These are phyloP conservation scores for Cydia splendana DNA, from an alignment of 1,140 invertebrate species.

Conservation along the genomic window DNA sequence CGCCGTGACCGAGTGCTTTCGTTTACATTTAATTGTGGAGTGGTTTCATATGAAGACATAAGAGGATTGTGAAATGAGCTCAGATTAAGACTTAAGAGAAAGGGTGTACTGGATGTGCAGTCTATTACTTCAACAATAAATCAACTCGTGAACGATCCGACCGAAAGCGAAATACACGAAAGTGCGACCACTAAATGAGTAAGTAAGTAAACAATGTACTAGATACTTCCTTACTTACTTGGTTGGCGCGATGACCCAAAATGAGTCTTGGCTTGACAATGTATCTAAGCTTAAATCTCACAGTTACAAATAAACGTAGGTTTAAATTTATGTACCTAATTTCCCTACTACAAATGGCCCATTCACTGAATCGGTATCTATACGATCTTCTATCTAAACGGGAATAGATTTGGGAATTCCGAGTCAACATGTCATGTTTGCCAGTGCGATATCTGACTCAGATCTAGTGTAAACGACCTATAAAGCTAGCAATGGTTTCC, in stretches of 20 bases:
- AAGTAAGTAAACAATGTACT: background rate
- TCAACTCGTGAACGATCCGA: background rate
- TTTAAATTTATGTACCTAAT: background rate
- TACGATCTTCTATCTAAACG: background rate
- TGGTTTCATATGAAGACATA: conserved; percentile 19
- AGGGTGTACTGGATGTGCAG: background rate
- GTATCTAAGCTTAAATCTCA: background rate
- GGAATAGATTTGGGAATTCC: conserved; percentile 28
- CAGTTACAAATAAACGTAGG: background rate
- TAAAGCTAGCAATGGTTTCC: conserved; percentile 5
- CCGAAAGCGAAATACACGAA: background rate
- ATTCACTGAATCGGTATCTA: background rate
- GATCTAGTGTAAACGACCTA: conserved; percentile 16
- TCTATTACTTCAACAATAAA: background rate
- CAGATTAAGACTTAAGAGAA: background rate
- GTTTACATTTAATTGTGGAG: conserved; percentile 20
- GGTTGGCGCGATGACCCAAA: too few relatives aligned
- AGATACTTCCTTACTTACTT: too few relatives aligned
- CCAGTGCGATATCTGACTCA: background rate
- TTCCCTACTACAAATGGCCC: background rate
- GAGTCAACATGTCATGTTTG: conserved; percentile 5
- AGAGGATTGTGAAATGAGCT: background rate
- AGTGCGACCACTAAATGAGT: background rate
- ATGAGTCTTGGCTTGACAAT: background rate
- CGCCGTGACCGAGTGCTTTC: conserved; percentile 11